Evolutionary conservation across 2,888 invertebrate species (phyloP), one percentile per base, ranked within the genome.

Genomic region (Eumacrocentrus americanus): DNA sequence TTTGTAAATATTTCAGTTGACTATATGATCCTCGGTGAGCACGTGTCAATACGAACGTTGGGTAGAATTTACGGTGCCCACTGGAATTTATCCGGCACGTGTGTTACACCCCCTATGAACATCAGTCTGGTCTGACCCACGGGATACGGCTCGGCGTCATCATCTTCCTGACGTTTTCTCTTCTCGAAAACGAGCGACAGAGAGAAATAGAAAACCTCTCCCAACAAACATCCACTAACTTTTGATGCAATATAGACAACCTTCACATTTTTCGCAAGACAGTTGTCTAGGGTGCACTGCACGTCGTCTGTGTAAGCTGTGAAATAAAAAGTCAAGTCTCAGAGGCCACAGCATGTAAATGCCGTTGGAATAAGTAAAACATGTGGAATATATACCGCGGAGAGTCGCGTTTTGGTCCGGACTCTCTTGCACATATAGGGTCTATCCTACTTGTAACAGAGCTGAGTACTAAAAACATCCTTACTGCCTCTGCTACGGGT

Each of bases 301-400:
- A 18, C 9, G 23, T 25, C 16, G 11, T 20, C 18, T 25, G 38
- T 60, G 50, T 60, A 58, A 62, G 62, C 61, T 66, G 58, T 44
- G 60, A 68, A 70, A 70, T 71, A 73, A 70, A 70, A 70, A n/a
- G n/a, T n/a, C n/a, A n/a, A n/a, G n/a, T n/a, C n/a, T 61, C 60
- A 48, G 61, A 60, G 54, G 40, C 25, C 38, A 47, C 47, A 47
- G n/a, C 35, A 60, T 58, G 52, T 51, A 60, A 50, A 55, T 55
- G 35, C 34, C 23, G 34, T 20, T 9, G 29, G 29, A 52, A 23
- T 35, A 22, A 55, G 23, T 46, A 46, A 48, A 23, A 12, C 25
- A 34, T 20, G 20, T 48, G n/a, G n/a, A n/a, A n/a, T n/a, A n/a
- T n/a, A n/a, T n/a, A n/a, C n/a, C n/a, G n/a, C n/a, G n/a, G n/a